Conservation (phyloP, 2,113 vertebrate species). For the Protobothrops flavoviridis region DNA sequence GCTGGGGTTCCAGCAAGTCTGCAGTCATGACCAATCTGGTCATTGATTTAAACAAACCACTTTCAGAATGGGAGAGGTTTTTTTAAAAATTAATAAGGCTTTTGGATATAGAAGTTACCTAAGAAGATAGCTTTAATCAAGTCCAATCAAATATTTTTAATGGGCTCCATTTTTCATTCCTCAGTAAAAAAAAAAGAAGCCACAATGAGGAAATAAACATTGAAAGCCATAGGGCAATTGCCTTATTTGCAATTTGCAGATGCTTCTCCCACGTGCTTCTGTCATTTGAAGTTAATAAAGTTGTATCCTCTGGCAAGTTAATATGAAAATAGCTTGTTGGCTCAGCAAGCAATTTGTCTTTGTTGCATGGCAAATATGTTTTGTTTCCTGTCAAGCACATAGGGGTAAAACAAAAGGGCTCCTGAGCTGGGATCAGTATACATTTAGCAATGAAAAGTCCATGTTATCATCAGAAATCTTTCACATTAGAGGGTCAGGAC, state of each 20-base stretch:
- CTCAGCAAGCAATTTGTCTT: slow-evolving; percentile 60
- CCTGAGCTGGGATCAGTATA: background rate
- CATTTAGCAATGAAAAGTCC: background rate
- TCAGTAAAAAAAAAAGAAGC: slow-evolving; percentile 37
- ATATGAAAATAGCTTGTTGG: slow-evolving; percentile 54
- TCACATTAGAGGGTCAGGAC: background rate
- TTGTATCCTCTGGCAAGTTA: slow-evolving; percentile 54
- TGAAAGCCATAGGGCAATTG: slow-evolving; percentile 54
- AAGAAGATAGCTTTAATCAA: slow-evolving; percentile 20
- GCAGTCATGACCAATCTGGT: background rate
- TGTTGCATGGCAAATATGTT: slow-evolving; percentile 37
- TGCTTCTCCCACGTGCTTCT: slow-evolving; percentile 40
- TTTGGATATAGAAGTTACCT: background rate
- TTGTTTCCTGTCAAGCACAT: slow-evolving; percentile 58
- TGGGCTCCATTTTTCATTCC: slow-evolving; percentile 48
- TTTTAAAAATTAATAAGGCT: background rate
- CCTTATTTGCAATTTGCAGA: slow-evolving; percentile 30
- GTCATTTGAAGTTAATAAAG: slow-evolving; percentile 56
- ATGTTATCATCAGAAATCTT: background rate
- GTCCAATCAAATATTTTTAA: background rate
- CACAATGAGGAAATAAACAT: slow-evolving; percentile 37
- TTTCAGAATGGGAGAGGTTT: slow-evolving; percentile 9
- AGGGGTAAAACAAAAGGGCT: slow-evolving; percentile 31
- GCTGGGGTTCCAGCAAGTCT: background rate
- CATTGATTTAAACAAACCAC: slow-evolving; percentile 16